Evolutionary conservation across 2,888 invertebrate genomes (phyloP), one percentile per base, ranked within the genome.

Genomic region (Scrobipalpa costella): DNA sequence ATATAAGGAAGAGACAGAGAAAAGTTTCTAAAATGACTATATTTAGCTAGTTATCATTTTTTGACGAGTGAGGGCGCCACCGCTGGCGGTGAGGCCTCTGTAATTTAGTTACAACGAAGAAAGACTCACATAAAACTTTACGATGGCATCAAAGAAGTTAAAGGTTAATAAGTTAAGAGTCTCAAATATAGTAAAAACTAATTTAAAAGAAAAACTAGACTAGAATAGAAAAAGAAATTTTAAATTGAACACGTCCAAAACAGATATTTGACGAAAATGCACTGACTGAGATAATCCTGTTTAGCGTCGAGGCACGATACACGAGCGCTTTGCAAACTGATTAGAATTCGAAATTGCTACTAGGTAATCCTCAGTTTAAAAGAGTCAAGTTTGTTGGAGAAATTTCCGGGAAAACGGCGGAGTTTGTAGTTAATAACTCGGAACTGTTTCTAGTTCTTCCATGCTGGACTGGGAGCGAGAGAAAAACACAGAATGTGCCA

Each of bases 211-310:
- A 11, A 40, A 40, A 40, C 40, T 3, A n/a, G 3, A 13, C 3
- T 40, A 40, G 13, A 40, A 3, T 40, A 3, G 13, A 15, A n/a
- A 44, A n/a, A 44, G 44, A 44, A 44, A 15, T 15, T 7, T 15
- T 7, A 44, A 44, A 44, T 44, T 44, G 5, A 44, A 15, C 44
- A 44, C 44, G 15, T 44, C 15, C 44, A n/a, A 44, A 44, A n/a
- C 44, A 52, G 13, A 21, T 52, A 52, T 52, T 27, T 52, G 52
- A 52, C 19, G 52, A 52, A 21, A 49, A 49, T 49, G 49, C 19
- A 33, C 11, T 33, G 55, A 55, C 33, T 33, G 33, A 33, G 13
- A 33, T 55, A 33, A 27, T 11, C 34, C 55, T 33, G 19, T 55
- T 33, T 55, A 3, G 55, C 55, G 3, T 33, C 7, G n/a, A 33